These are phyloP conservation scores for Aphrocallistes beatrix DNA, from an alignment of 37 sponge, comb jelly and placozoan genomes.

Conservation along the genomic window DNA sequence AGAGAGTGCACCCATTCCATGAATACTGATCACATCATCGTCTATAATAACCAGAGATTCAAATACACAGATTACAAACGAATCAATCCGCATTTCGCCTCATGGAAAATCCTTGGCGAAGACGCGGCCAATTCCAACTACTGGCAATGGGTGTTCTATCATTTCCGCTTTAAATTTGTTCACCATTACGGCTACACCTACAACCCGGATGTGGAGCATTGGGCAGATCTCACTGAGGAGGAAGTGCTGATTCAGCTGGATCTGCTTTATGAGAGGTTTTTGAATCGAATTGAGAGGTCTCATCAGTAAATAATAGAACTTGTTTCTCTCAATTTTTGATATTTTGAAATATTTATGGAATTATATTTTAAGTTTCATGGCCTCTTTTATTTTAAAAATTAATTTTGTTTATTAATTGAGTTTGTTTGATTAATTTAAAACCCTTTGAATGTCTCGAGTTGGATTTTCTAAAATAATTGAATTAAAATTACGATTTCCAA, in stretches of 20 bases:
- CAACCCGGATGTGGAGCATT: neutral
- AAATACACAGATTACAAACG: neutral
- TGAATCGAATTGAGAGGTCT: neutral
- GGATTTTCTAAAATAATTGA: no score
- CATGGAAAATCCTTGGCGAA: constrained; percentile 13
- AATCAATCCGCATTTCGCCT: neutral
- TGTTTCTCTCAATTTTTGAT: no score
- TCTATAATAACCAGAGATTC: neutral
- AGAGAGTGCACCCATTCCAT: constrained; percentile 11
- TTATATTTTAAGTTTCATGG: no score
- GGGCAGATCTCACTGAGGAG: neutral
- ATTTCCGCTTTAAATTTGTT: neutral
- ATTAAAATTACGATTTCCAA: no score
- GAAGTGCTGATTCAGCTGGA: neutral
- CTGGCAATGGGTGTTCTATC: constrained; percentile 14
- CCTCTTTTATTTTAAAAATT: no score
- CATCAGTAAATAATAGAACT: no score
- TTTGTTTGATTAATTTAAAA: no score
- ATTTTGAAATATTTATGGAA: no score
- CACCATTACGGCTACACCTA: neutral
- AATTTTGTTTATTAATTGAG: no score
- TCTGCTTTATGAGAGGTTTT: neutral
- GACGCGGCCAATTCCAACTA: neutral
- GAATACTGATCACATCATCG: neutral
- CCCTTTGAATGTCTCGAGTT: no score